phyloP scores from a whole-genome alignment of 2,113 vertebrate species.

The Corynorhinus townsendii region DNA sequence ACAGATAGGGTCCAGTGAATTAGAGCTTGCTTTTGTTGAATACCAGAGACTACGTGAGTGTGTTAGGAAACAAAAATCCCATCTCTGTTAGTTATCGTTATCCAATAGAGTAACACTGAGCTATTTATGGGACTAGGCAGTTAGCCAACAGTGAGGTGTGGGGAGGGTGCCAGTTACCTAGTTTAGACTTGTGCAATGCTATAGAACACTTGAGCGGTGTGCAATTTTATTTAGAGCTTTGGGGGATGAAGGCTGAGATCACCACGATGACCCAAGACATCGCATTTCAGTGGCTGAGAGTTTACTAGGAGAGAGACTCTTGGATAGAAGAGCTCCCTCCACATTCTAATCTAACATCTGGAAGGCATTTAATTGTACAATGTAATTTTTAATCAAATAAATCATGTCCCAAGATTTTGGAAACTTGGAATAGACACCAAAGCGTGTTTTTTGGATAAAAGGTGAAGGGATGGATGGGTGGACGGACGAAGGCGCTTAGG shows the following conservation, averaged over 20 bases:
- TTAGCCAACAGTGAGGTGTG: conserved; percentile 23
- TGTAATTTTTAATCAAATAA: not conserved
- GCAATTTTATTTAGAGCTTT: conserved; percentile 34
- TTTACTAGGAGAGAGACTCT: not conserved
- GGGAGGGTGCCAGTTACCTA: conserved; percentile 43
- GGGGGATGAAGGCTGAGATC: not conserved
- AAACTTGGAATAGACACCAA: conserved; percentile 5
- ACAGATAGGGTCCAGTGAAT: not conserved
- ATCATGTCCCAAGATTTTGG: not conserved
- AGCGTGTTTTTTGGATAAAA: not conserved
- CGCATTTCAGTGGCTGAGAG: not conserved
- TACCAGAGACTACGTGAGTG: not conserved
- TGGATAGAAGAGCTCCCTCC: not conserved
- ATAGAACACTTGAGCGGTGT: not conserved
- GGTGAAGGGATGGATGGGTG: not conserved
- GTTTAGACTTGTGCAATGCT: conserved; percentile 55
- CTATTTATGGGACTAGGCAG: conserved; percentile 64
- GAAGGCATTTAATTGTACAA: not conserved
- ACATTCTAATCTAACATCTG: not conserved
- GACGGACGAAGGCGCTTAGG: not conserved
- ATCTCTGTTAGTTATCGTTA: not conserved
- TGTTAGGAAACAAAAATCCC: conserved; percentile 46
- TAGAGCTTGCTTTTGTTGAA: conserved; percentile 12
- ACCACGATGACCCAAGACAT: not conserved
- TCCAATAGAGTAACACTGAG: conserved; percentile 24